These are phyloP conservation scores for Lycodopsis pacificus DNA, from an alignment of 2,797 vertebrate species.

Conservation along the genomic window DNA sequence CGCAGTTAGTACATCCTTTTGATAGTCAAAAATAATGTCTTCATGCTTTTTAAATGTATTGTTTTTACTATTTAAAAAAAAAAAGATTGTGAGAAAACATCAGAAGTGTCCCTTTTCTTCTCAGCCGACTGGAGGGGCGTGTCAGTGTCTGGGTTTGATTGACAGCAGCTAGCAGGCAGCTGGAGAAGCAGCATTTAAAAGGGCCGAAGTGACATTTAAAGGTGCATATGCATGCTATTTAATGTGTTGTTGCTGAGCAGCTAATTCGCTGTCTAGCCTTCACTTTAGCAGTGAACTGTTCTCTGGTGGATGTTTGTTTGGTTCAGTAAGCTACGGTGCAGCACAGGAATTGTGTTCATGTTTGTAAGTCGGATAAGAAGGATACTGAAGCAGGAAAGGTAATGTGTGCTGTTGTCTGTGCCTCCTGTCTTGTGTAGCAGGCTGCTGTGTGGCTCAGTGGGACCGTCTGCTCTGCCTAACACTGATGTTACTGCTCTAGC, in stretches of 20 bases:
- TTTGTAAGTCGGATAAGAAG: too few species aligned
- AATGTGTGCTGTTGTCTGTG: not conserved
- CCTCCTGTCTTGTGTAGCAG: not conserved
- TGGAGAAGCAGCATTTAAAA: not conserved
- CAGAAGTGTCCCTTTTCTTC: not conserved
- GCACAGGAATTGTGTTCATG: not conserved
- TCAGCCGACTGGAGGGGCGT: not conserved
- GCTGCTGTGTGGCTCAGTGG: conserved; percentile 1
- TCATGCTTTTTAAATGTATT: not conserved
- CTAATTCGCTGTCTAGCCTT: not conserved
- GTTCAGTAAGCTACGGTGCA: not conserved
- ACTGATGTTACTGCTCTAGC: not conserved
- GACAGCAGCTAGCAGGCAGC: not conserved
- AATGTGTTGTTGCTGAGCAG: conserved; percentile 11
- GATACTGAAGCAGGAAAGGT: not conserved
- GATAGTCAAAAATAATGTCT: not conserved
- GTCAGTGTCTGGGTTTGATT: not conserved
- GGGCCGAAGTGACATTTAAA: conserved; percentile 10
- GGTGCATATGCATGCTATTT: conserved; percentile 14
- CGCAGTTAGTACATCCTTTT: not conserved
- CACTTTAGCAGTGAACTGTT: not conserved
- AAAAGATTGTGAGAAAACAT: not conserved
- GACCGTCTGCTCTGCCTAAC: not conserved
- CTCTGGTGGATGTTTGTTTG: not conserved
- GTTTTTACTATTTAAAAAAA: not conserved